Evolutionary conservation across 2,888 invertebrate genomes (phyloP).

Genomic region (Mimachlamys varia): DNA sequence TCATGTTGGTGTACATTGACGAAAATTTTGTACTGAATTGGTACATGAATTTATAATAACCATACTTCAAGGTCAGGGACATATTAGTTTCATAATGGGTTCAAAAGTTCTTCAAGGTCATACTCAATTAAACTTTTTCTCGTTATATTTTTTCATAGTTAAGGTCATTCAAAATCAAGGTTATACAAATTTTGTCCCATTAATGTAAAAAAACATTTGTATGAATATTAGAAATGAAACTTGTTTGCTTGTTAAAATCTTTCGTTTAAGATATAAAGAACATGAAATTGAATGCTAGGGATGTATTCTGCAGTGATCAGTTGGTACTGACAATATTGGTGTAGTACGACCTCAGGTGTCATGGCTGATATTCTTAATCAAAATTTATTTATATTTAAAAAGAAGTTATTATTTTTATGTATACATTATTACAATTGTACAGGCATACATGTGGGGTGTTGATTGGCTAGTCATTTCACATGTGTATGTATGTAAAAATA

Average conservation of each 20-base stretch:
- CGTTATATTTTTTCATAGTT: too few relatives aligned
- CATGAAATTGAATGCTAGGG: neutral
- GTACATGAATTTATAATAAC: too few relatives aligned
- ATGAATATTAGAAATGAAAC: too few relatives aligned
- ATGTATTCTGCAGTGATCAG: neutral
- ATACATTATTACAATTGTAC: neutral
- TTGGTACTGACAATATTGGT: neutral
- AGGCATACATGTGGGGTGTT: neutral
- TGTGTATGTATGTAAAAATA: neutral
- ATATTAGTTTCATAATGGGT: too few relatives aligned
- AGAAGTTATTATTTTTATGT: constrained; percentile 4
- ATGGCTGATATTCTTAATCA: neutral
- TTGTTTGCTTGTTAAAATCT: neutral
- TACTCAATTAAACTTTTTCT: too few relatives aligned
- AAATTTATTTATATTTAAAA: neutral
- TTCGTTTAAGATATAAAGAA: neutral
- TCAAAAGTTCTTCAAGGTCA: too few relatives aligned
- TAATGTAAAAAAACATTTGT: neutral
- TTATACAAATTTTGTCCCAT: neutral
- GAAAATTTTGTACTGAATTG: too few relatives aligned
- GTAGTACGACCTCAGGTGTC: neutral
- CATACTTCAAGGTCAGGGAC: too few relatives aligned
- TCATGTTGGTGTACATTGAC: too few relatives aligned
- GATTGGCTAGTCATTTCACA: neutral
- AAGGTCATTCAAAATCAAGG: neutral